A percentile compares a stretch with the other conserved stretches of the same genome.
Evolutionary conservation across 1,140 invertebrate genomes (phyloP).

Genomic region (Tachypleus tridentatus): DNA sequence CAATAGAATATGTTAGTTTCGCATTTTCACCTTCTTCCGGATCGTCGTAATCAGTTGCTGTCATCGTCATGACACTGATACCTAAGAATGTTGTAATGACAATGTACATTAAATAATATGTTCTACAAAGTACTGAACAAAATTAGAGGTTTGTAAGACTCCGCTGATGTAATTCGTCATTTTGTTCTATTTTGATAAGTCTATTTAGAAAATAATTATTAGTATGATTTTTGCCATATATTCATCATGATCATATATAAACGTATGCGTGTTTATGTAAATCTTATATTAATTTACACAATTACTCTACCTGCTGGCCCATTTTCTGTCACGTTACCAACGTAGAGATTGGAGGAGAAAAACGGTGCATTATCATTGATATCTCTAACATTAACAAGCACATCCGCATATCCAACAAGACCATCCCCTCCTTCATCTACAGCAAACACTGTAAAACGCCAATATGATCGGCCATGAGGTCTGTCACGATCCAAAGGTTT

Average conservation of each 20-base stretch:
- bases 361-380: conserved; percentile 97
- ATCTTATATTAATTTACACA: too few relatives aligned
- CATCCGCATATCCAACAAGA: conserved; percentile 93
- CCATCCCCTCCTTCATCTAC: conserved; percentile 93
- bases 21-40: conserved; percentile 86
- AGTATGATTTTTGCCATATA: too few relatives aligned
- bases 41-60: conserved; percentile 92
- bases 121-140: too few relatives aligned
- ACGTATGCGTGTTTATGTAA: not conserved
- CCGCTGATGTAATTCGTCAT: too few relatives aligned
- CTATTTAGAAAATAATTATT: too few relatives aligned
- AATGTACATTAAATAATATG: too few relatives aligned
- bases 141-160: too few relatives aligned
- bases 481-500: conserved; percentile 92
- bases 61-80: conserved; percentile 94
- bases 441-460: conserved; percentile 96
- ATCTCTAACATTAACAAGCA: conserved; percentile 92
- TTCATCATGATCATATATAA: not conserved
- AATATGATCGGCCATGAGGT: conserved; percentile 87
- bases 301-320: conserved; percentile 63
- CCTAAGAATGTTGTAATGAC: conserved; percentile 27
- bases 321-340: conserved; percentile 90
- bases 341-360: conserved; percentile 79
- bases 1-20: conserved; percentile 79
- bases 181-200: too few relatives aligned